phyloP scores from a whole-genome alignment of 2,888 invertebrate genomes.

The Nineta flava region DNA sequence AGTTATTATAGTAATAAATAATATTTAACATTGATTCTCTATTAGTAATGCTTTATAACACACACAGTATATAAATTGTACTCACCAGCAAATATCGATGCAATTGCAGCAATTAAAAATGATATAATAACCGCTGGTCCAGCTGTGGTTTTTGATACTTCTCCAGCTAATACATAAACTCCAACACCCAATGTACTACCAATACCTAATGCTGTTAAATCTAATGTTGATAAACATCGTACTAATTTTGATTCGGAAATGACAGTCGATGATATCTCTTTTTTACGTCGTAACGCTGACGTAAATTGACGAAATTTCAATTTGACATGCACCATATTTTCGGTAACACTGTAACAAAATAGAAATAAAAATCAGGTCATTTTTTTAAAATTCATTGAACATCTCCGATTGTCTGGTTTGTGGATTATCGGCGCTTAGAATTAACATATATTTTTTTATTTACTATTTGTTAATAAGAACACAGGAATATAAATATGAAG shows the following conservation, averaged over 20 bases:
- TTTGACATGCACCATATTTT: not conserved
- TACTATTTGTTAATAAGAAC: too few relatives aligned
- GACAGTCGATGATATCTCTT: constrained; percentile 24
- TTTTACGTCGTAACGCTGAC: constrained; percentile 26
- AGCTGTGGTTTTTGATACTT: constrained; percentile 62
- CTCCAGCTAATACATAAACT: constrained; percentile 77
- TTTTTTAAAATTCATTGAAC: too few relatives aligned
- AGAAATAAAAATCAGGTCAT: too few relatives aligned
- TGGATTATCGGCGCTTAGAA: too few relatives aligned
- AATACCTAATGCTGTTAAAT: constrained; percentile 68
- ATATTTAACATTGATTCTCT: too few relatives aligned
- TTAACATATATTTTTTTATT: too few relatives aligned
- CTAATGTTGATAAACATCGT: constrained; percentile 62
- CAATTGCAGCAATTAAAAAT: constrained; percentile 77
- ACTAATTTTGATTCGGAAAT: constrained; percentile 34
- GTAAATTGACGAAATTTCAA: not conserved
- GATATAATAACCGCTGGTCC: constrained; percentile 79
- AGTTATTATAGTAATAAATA: too few relatives aligned
- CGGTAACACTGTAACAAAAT: not conserved
- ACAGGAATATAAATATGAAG: too few relatives aligned
- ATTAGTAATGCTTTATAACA: too few relatives aligned
- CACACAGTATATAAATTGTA: constrained; percentile 8
- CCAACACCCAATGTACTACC: constrained; percentile 80
- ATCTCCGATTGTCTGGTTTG: too few relatives aligned
- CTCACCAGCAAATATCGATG: constrained; percentile 78